A percentile compares a stretch with the other conserved stretches of the same genome.
These are phyloP conservation scores for Spisula subtruncata DNA, from an alignment of 2,888 invertebrate genomes.

Conservation along the genomic window DNA sequence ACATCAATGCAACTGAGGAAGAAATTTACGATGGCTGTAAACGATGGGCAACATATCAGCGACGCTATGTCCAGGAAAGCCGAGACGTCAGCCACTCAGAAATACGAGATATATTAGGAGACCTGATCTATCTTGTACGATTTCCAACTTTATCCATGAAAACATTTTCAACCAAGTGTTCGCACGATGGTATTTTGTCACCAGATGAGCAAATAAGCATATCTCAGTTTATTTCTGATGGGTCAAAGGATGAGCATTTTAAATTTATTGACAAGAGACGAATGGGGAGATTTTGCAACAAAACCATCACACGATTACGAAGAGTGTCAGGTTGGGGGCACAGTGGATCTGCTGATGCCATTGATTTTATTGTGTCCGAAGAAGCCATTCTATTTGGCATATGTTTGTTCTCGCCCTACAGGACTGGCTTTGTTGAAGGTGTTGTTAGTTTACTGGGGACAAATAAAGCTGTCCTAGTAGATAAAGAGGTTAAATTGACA, in stretches of 20 bases:
- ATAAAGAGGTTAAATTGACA: neutral
- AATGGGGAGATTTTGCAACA: no score
- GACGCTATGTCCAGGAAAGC: neutral
- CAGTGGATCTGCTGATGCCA: neutral
- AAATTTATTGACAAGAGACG: neutral
- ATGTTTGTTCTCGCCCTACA: neutral
- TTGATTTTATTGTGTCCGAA: neutral
- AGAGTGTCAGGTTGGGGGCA: no score
- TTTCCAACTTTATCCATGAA: constrained; percentile 8
- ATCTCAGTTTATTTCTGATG: constrained; percentile 1
- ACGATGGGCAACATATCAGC: constrained; percentile 19
- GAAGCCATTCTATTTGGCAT: neutral
- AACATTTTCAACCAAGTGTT: neutral
- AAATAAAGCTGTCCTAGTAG: neutral
- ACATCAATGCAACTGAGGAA: neutral
- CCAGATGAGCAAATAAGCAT: neutral
- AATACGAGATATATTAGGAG: neutral
- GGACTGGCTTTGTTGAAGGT: neutral
- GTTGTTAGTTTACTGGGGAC: neutral
- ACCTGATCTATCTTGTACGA: neutral
- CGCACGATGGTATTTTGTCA: neutral
- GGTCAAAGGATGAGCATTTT: neutral
- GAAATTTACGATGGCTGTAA: constrained; percentile 14
- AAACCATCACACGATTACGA: no score
- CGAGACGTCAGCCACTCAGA: neutral